These are phyloP conservation scores for Macrobrachium nipponense DNA, from an alignment of 1,140 invertebrate species.

Conservation along the genomic window DNA sequence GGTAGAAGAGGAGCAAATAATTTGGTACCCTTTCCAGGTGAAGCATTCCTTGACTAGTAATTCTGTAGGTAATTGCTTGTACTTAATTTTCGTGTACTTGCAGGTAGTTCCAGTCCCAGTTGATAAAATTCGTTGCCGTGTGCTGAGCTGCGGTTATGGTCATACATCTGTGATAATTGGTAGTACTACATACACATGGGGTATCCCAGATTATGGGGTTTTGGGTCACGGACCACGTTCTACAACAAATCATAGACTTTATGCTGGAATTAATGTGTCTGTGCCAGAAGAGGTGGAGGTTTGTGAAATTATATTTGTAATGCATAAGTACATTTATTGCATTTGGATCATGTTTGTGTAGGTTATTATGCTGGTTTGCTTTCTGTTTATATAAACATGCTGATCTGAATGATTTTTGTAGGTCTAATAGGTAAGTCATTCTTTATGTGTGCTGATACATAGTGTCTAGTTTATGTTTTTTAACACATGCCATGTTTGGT, in stretches of 20 bases:
- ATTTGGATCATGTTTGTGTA: neutral
- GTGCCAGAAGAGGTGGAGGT: constrained; percentile 42
- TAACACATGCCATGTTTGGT: too few relatives aligned
- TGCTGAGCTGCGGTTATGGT: constrained; percentile 76
- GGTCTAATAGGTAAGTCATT: too few relatives aligned
- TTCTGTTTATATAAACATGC: too few relatives aligned
- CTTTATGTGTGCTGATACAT: too few relatives aligned
- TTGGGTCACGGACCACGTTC: constrained; percentile 69
- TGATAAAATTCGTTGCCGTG: constrained; percentile 54
- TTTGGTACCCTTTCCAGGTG: too few relatives aligned
- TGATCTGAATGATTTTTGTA: too few relatives aligned
- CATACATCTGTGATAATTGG: constrained; percentile 79
- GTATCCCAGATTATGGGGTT: constrained; percentile 76
- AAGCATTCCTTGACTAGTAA: neutral
- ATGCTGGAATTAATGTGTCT: constrained; percentile 16
- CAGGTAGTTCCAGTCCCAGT: constrained; percentile 43
- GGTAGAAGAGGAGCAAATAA: too few relatives aligned
- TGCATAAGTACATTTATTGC: neutral
- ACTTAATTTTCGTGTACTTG: neutral
- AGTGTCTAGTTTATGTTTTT: too few relatives aligned
- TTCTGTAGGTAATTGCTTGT: neutral
- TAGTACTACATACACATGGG: constrained; percentile 80
- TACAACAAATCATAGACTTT: constrained; percentile 57
- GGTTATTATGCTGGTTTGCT: too few relatives aligned
- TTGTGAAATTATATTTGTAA: constrained; percentile 7